Base-by-base conservation (phyloP, 1,140 invertebrate genomes). In the Phocides pigmalion region DNA sequence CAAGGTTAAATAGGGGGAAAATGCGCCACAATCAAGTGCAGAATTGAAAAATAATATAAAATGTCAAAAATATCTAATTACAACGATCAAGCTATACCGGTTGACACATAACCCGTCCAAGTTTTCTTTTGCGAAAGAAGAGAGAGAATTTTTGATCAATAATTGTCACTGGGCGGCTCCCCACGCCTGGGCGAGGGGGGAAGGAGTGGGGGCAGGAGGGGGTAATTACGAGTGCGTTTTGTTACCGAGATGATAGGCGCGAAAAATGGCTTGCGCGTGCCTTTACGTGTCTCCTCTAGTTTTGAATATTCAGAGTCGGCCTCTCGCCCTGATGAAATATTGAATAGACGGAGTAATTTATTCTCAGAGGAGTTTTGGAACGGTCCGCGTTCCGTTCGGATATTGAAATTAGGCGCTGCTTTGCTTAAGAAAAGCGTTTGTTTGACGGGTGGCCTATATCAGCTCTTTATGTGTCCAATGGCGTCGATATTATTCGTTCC, bases 111-210 rank as follows among this genome's bases (percentile, higher is more conserved):
- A 90, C 88, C 86, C 88, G 88, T 90, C 88, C 88, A 90, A 90
- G 88, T 90, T 90, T 90, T 89, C 88, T 90, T 90, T 90, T 90
- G 88, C 86, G 84, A 90, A 90, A 90, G 86, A 89, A 90, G 86
- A 90, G 87, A 89, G 88, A 90, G 88, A 90, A 90, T 90, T 90
- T 90, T 90, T 90, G 87, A 90, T 90, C 86, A 90, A 90, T 90
- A 90, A 90, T 90, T 90, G 86, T 90, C 87, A 89, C 86, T 89
- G 87, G 87, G 87, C 87, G 87, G 87, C 76, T 32, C 78, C 76
- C 72, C 37, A 39, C 75, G 65, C 66, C 67, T 64, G 66, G 66
- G 71, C 71, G 56, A 35, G 61, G 66, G 70, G 70, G 66, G 58
- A 64, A 64, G 62, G 58, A 64, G 73, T 49, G 65, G 44, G 51